Conservation (phyloP, 2,797 vertebrate species). For the Danio jaintianensis region DNA sequence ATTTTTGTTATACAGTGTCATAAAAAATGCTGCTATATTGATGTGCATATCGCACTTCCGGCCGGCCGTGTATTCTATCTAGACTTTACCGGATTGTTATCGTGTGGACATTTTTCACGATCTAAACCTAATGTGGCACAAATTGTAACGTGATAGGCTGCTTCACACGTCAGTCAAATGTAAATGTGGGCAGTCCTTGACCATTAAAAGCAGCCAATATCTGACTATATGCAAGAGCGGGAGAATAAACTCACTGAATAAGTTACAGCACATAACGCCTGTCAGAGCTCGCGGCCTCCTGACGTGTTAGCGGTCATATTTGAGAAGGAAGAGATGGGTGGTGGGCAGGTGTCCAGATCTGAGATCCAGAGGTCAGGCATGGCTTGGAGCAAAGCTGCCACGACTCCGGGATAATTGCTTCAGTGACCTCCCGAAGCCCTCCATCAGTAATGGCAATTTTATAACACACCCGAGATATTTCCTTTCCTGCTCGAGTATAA, state of each 20-base stretch:
- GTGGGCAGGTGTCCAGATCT: constrained; percentile 24
- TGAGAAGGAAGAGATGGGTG: constrained; percentile 10
- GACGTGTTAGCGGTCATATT: constrained; percentile 4
- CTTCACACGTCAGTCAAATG: too few relatives aligned
- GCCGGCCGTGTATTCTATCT: too few relatives aligned
- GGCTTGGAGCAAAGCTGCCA: constrained; percentile 36
- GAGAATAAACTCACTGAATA: constrained; percentile 21
- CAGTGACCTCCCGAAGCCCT: constrained; percentile 55
- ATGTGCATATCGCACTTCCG: too few relatives aligned
- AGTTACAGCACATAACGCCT: constrained; percentile 3
- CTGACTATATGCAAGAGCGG: neutral
- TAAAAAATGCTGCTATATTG: too few relatives aligned
- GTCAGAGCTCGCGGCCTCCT: neutral
- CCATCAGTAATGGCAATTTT: constrained; percentile 53
- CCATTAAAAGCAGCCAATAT: too few relatives aligned
- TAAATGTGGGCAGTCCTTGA: too few relatives aligned
- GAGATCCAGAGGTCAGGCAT: constrained; percentile 44
- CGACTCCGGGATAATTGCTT: constrained; percentile 61
- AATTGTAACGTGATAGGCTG: too few relatives aligned
- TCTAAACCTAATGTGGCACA: too few relatives aligned
- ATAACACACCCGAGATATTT: constrained; percentile 50
- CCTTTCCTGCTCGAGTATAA: constrained; percentile 19
- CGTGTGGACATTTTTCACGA: too few relatives aligned
- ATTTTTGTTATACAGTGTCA: too few relatives aligned
- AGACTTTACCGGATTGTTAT: too few relatives aligned